Conservation (phyloP, 1,140 invertebrate species). For the Lepidurus couesii region DNA sequence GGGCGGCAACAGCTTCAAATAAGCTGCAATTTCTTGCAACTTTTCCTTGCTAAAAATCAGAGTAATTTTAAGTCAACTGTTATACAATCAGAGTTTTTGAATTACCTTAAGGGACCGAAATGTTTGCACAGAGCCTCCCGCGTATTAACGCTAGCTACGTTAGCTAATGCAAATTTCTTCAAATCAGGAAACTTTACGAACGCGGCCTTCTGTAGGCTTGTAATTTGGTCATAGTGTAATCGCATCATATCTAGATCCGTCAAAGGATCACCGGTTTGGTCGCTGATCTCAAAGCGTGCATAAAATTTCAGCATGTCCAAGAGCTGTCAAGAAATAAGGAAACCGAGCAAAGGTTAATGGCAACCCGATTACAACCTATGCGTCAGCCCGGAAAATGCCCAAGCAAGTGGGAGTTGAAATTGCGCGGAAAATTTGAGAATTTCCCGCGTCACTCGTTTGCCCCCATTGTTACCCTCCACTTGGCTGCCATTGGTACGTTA, state of each 20-base stretch:
- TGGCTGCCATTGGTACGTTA: neutral
- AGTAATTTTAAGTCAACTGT: too few relatives aligned
- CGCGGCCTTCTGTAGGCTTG: constrained; percentile 81
- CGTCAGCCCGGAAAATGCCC: neutral
- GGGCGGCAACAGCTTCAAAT: constrained; percentile 77
- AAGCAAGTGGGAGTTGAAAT: too few relatives aligned
- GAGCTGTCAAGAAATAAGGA: constrained; percentile 59
- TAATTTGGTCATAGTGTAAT: constrained; percentile 85
- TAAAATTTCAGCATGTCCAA: constrained; percentile 96
- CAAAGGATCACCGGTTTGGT: constrained; percentile 88
- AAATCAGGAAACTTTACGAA: constrained; percentile 88
- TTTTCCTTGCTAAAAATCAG: constrained; percentile 59
- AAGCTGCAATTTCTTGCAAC: constrained; percentile 73
- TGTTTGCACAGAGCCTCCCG: constrained; percentile 76
- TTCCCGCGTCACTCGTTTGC: neutral
- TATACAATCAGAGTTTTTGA: constrained; percentile 31
- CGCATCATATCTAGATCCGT: constrained; percentile 90
- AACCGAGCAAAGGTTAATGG: constrained; percentile 34
- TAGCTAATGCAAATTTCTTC: constrained; percentile 78
- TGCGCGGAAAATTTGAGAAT: neutral
- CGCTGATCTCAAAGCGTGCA: constrained; percentile 94
- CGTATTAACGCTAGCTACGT: constrained; percentile 90
- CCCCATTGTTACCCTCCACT: neutral
- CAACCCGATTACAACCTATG: neutral
- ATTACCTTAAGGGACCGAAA: constrained; percentile 68